Evolutionary conservation across 2,797 vertebrate genomes (phyloP).

Genomic region (Rousettus madagascariensis): DNA sequence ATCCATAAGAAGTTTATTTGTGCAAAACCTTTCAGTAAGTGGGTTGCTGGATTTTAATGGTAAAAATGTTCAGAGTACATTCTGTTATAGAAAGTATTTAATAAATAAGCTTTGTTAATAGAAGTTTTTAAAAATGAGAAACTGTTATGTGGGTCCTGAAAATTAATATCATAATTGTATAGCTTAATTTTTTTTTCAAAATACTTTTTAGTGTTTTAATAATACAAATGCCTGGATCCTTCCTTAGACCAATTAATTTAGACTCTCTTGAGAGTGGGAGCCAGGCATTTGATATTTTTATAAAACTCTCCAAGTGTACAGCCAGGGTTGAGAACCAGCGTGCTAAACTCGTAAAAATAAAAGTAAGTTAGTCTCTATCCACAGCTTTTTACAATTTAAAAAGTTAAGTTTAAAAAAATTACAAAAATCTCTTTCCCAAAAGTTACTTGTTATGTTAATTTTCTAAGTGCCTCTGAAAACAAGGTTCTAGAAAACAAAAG

Average conservation of each 20-base stretch:
- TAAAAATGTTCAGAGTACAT: constrained; percentile 42
- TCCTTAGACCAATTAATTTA: constrained; percentile 40
- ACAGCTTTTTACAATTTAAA: constrained; percentile 16
- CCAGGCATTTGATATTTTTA: not conserved
- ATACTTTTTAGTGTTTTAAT: constrained; percentile 1
- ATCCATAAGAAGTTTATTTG: constrained; percentile 49
- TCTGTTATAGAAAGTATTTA: constrained; percentile 25
- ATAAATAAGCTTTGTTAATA: constrained; percentile 35
- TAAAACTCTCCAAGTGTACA: not conserved
- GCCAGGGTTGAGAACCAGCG: not conserved
- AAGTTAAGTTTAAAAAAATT: not conserved
- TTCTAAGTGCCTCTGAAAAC: not conserved
- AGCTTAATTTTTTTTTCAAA: not conserved
- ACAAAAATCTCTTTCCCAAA: constrained; percentile 43
- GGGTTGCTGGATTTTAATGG: constrained; percentile 48
- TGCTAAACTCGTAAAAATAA: not conserved
- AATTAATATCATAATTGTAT: not conserved
- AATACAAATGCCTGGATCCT: not conserved
- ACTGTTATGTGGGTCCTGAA: not conserved
- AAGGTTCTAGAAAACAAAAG: constrained; percentile 54
- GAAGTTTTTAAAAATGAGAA: not conserved
- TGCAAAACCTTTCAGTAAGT: constrained; percentile 55
- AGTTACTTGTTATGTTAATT: not conserved
- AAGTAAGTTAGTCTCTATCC: not conserved
- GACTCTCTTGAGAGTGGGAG: not conserved